These are phyloP conservation scores for Scaptomyza montana DNA, from an alignment of 1,140 invertebrate genomes.

Conservation along the genomic window DNA sequence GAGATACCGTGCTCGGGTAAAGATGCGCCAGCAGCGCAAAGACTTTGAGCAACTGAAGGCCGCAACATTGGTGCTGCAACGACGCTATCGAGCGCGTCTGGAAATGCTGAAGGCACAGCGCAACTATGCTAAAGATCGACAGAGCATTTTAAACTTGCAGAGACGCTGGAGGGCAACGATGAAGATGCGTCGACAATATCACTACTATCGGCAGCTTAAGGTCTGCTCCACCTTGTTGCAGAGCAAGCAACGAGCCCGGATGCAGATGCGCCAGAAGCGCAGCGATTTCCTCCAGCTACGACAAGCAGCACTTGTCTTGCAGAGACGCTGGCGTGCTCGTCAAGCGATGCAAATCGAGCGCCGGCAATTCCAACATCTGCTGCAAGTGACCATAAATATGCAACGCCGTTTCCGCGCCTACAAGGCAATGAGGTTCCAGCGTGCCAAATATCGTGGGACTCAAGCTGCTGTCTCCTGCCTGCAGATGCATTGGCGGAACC, in stretches of 20 bases:
- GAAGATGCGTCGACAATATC: constrained; percentile 22
- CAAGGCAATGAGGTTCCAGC: constrained; percentile 55
- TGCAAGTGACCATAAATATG: constrained; percentile 74
- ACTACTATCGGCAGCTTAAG: constrained; percentile 30
- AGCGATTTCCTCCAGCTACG: constrained; percentile 51
- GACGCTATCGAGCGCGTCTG: constrained; percentile 47
- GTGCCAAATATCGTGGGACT: constrained; percentile 69
- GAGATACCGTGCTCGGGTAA: constrained; percentile 21
- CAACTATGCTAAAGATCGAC: constrained; percentile 54
- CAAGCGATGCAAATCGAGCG: constrained; percentile 45
- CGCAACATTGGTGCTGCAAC: constrained; percentile 70
- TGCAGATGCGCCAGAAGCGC: constrained; percentile 16
- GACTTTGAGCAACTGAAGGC: constrained; percentile 17
- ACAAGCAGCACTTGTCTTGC: constrained; percentile 49
- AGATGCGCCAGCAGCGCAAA: constrained; percentile 25
- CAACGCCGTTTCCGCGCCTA: constrained; percentile 85
- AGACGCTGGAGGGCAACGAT: constrained; percentile 44
- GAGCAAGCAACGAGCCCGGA: constrained; percentile 19
- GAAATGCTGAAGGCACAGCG: constrained; percentile 43
- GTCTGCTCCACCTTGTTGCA: constrained; percentile 28
- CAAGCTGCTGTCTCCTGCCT: constrained; percentile 72
- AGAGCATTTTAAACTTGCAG: constrained; percentile 38
- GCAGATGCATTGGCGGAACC: constrained; percentile 83
- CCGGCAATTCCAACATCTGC: constrained; percentile 44
- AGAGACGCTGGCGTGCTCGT: constrained; percentile 55